A percentile compares a stretch with the other conserved stretches of the same genome.
Conservation (phyloP, 2,113 vertebrate species). For the Natator depressus region DNA sequence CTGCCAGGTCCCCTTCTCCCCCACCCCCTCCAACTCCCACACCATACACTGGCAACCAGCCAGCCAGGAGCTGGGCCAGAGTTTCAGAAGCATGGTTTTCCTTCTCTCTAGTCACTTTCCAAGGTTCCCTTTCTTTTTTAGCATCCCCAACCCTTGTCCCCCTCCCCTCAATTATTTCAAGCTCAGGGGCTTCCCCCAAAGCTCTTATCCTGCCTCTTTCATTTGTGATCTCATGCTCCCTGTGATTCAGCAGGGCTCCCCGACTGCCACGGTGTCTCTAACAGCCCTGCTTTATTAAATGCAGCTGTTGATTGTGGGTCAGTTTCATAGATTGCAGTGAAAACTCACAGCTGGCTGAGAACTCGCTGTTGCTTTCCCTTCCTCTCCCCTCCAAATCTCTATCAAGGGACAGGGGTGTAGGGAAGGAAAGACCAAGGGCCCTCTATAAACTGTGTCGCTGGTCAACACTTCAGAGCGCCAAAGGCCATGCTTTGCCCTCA, state of each 20-base stretch:
- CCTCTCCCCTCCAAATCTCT: not conserved
- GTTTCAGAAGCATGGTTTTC: not conserved
- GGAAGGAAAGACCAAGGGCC: not conserved
- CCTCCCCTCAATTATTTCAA: not conserved
- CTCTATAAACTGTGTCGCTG: not conserved
- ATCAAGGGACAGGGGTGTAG: not conserved
- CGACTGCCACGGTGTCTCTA: not conserved
- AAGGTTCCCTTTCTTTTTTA: not conserved
- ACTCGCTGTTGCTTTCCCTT: constrained; percentile 4
- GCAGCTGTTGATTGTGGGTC: not conserved
- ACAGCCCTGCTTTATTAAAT: not conserved
- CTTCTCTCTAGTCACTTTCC: not conserved
- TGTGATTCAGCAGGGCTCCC: not conserved
- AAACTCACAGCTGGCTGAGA: constrained; percentile 43
- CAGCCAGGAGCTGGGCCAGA: not conserved
- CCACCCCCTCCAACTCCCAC: not conserved
- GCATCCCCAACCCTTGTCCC: not conserved
- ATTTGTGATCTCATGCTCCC: not conserved
- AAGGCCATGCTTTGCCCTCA: not conserved
- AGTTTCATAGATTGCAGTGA: not conserved
- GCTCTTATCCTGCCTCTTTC: not conserved
- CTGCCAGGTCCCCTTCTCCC: not conserved
- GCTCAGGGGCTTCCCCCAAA: not conserved
- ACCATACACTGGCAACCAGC: not conserved
- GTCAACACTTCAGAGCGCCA: not conserved